These are phyloP conservation scores for Pandion haliaetus DNA, from an alignment of 2,113 vertebrate genomes.

Conservation along the genomic window DNA sequence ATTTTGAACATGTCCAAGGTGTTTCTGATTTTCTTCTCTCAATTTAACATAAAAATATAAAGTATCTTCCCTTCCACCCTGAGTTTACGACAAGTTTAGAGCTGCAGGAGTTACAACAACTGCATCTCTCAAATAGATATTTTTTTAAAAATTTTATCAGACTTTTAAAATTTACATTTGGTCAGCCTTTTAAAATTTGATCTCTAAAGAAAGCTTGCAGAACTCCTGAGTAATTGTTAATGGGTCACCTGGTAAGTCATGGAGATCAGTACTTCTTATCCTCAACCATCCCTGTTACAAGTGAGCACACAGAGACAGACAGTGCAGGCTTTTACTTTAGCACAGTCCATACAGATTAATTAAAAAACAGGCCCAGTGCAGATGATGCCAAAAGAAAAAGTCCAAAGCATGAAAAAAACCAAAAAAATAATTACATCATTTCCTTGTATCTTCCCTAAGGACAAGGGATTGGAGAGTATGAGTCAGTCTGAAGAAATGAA, in stretches of 20 bases:
- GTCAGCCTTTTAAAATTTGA: not conserved
- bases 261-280: not conserved
- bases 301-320: not conserved
- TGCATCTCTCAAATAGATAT: not conserved
- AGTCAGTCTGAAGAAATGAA: constrained; percentile 73
- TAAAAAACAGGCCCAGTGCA: constrained; percentile 55
- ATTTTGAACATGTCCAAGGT: not conserved
- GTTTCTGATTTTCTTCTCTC: not conserved
- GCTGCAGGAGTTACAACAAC: not conserved
- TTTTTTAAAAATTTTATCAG: not conserved
- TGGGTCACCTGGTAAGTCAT: not conserved
- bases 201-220: not conserved
- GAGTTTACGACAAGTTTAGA: not conserved
- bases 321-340: not conserved
- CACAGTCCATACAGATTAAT: constrained; percentile 4
- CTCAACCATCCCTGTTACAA: not conserved
- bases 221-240: not conserved
- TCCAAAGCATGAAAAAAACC: not conserved
- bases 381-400: constrained; percentile 45
- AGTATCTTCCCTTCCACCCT: not conserved
- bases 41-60: not conserved
- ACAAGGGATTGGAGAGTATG: constrained; percentile 68
- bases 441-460: constrained; percentile 76
- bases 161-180: not conserved
- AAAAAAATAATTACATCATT: constrained; percentile 68